Evolutionary conservation across 1,140 invertebrate species (phyloP).

Genomic region (Littorina saxatilis): DNA sequence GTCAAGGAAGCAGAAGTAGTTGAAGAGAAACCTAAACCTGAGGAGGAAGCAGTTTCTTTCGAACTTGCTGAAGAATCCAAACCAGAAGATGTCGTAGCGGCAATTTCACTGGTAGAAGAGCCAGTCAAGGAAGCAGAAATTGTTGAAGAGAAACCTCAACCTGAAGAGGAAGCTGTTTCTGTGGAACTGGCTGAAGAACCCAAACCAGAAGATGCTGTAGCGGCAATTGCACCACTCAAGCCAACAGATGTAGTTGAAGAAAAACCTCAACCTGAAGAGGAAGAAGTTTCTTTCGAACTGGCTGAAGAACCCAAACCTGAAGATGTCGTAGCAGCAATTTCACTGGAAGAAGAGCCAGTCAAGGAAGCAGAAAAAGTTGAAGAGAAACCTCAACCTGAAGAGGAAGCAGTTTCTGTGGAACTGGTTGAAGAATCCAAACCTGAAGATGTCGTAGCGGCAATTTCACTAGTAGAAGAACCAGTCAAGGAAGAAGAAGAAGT

Average conservation of each 20-base stretch:
- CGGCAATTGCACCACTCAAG: conserved; percentile 40
- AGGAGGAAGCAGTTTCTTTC: conserved; percentile 31
- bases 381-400: background rate
- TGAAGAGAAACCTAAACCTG: background rate
- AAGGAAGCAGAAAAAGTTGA: conserved; percentile 39
- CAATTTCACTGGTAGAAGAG: background rate
- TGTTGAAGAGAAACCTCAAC: background rate
- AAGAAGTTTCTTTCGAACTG: conserved; percentile 29
- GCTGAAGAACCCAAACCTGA: conserved; percentile 3
- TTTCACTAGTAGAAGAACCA: conserved; percentile 28
- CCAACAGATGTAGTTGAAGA: too few species aligned
- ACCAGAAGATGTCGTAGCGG: background rate
- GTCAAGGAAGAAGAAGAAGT: conserved; percentile 43
- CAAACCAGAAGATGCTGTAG: background rate
- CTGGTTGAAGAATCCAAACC: too few species aligned
- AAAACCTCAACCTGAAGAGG: conserved; percentile 15
- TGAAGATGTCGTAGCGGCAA: conserved; percentile 20
- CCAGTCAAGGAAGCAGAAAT: background rate
- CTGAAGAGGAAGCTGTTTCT: background rate
- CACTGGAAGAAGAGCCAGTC: background rate
- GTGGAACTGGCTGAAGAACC: background rate
- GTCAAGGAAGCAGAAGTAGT: background rate
- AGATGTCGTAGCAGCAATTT: background rate
- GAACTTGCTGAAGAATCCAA: conserved; percentile 18
- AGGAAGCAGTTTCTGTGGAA: background rate